Evolutionary conservation across 2,888 invertebrate genomes (phyloP), one percentile per base, ranked within the genome.

Genomic region (Stegophylla sp.): DNA sequence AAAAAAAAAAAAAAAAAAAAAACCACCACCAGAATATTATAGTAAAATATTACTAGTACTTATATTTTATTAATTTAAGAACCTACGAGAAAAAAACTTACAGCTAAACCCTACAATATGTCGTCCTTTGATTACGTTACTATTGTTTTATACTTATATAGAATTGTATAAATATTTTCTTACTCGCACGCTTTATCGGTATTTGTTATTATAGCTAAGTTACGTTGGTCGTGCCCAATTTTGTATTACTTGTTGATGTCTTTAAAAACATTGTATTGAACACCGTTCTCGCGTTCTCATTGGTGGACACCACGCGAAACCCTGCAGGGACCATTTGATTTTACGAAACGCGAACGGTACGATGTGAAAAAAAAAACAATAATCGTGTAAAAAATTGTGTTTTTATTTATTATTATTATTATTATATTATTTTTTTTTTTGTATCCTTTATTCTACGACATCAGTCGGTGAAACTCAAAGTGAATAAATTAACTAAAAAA

Each of bases 131-230:
- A 20, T 53, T 9, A 53, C 34, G 20, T 71, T 71, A 69, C n/a
- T 51, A n/a, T n/a, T 15, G 53, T 71, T 51, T 20, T 69, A 20
- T 20, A 23, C 34, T 71, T 34, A 69, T 69, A 51, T 69, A 51
- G 4, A 51, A 3, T 17, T 34, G 20, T 56, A 71, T 53, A 71
- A 1, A 69, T 71, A 71, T 71, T 71, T 71, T 71, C 71, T 41
- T 53, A 56, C 17, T 41, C 23, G 41, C 71, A 53, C 71, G 53
- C 71, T 71, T 48, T 53, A 41, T 53, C 20, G 41, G 51, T 17
- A 51, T 51, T n/a, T 71, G 34, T 45, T 53, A 20, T 71, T 71
- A 71, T 56, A 9, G 53, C 56, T 34, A 56, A 26, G 34, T 34
- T 34, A 34, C 7, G 41, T 71, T 34, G 34, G 34, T 34, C 34